Base-by-base conservation (phyloP, 2,797 vertebrate species). In the Meda fulgida region DNA sequence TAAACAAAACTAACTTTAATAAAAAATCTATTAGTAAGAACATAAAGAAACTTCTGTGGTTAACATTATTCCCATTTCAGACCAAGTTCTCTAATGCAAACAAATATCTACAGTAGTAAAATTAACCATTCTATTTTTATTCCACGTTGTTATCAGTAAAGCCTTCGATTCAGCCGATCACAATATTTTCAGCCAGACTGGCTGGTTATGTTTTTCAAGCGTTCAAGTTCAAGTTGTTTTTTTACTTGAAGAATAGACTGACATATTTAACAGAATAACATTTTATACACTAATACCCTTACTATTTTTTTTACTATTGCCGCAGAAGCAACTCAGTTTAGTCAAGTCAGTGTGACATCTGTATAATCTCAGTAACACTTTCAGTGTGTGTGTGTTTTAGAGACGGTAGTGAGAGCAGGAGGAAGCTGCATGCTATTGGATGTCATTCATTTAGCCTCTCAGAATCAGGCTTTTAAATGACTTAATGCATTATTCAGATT, bases 401-500 rank as follows among this genome's bases (percentile, higher is more conserved):
- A 69, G 66, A 38, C 34, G 4, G 23, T 5, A n/a, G 21, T 4
- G 26, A 31, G 63, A 65, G 14, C 60, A 65, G 26, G 7, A 65
- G 60, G 14, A 31, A 31, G 60, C 26, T 18, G 14, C 29, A 31
- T 65, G 26, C 26, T 4, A 7, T 63, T 63, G 58, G 13, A 31
- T 65, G 26, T 3, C 26, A 3, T 65, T 65, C 29, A 31, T 65
- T 31, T 31, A 18, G 29, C 14, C 63, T 65, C 63, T 65, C 63
- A 31, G 14, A 65, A 31, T 69, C 34, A 69, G 34, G 34, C 31
- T 38, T 38, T 69, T 9, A 69, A 38, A 38, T 69, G 34, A 10
- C 7, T 38, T 38, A 69, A 69, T 69, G 66, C 66, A 69, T 69
- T 69, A 69, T 69, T 69, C 31, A 69, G 16, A 69, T 69, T 38